Conservation (phyloP, 2,888 invertebrate species). For the Dolichopus griseipennis region DNA sequence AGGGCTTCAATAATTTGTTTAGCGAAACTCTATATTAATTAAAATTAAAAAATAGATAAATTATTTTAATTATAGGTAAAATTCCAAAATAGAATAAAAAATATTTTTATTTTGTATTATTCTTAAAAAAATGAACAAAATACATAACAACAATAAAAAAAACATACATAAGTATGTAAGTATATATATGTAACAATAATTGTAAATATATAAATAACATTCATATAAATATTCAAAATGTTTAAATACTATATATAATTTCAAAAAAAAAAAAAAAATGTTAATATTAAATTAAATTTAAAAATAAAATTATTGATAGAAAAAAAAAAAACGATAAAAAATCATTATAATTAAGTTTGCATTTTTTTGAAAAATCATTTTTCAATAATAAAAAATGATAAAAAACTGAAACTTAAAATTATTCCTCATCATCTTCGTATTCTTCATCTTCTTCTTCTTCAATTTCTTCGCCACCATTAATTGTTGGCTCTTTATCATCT, state of each 20-base stretch:
- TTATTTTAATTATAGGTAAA: too few species aligned
- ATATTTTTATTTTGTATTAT: background rate
- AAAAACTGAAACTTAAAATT: background rate
- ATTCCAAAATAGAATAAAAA: background rate
- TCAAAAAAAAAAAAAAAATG: too few species aligned
- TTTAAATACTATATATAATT: constrained; percentile 1
- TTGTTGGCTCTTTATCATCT: constrained; percentile 30
- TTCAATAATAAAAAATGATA: background rate
- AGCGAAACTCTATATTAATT: too few species aligned
- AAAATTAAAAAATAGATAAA: too few species aligned
- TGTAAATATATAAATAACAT: background rate
- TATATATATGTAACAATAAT: background rate
- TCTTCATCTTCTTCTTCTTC: constrained; percentile 20
- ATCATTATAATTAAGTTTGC: constrained; percentile 1
- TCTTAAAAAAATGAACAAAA: background rate
- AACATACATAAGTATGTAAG: background rate
- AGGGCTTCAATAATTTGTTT: too few species aligned
- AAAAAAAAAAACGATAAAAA: background rate
- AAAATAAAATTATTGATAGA: background rate
- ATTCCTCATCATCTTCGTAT: background rate
- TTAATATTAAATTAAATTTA: background rate
- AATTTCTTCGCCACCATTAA: constrained; percentile 33
- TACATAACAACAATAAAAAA: constrained; percentile 1
- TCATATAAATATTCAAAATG: background rate
- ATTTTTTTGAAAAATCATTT: background rate